Evolutionary conservation across 35 echinoderm and acorn worm species (phyloP).

Genomic region (Lytechinus pictus): DNA sequence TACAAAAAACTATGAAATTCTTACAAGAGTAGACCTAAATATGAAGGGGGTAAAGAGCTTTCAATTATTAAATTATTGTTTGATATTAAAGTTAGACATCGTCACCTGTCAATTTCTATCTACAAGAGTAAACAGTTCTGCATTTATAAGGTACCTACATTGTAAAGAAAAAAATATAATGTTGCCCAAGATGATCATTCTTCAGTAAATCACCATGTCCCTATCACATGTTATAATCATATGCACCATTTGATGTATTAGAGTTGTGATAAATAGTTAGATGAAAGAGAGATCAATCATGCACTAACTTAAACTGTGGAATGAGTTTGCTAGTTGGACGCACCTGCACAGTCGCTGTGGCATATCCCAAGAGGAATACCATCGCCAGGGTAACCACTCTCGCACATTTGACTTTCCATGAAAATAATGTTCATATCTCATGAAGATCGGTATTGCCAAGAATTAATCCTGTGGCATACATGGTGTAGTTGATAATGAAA

Average conservation of each 20-base stretch:
- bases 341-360: neutral
- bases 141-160: too few species aligned
- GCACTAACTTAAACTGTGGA: neutral
- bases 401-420: neutral
- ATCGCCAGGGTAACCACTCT: neutral
- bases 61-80: too few species aligned
- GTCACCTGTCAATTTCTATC: too few species aligned
- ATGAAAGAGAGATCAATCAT: neutral
- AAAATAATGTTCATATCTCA: neutral
- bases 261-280: neutral
- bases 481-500: too few species aligned
- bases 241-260: neutral
- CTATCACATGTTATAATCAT: neutral
- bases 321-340: neutral
- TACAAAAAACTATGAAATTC: too few species aligned
- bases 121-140: too few species aligned
- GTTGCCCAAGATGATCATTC: neutral
- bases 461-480: neutral
- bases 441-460: neutral
- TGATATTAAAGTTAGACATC: too few species aligned
- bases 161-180: too few species aligned
- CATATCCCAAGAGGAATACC: neutral
- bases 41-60: too few species aligned
- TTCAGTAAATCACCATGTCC: neutral
- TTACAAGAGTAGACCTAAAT: too few species aligned